These are phyloP conservation scores for Cyphomyrus plagiostoma DNA, from an alignment of 2,113 vertebrate genomes.

Conservation along the genomic window DNA sequence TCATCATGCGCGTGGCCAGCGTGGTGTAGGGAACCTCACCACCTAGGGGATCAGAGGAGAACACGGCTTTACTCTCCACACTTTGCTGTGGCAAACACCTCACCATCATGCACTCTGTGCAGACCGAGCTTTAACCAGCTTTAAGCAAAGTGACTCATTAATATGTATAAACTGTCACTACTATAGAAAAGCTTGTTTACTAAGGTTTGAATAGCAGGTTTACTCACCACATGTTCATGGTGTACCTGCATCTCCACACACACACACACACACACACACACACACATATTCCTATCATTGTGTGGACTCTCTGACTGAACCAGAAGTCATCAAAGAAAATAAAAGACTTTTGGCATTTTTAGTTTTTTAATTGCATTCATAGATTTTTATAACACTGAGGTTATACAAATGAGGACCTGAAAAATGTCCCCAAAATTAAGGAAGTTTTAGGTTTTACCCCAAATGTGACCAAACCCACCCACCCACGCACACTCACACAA, in stretches of 20 bases:
- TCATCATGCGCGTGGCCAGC: constrained; percentile 95
- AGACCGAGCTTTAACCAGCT: background rate
- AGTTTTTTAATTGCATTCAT: no score
- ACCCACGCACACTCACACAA: no score
- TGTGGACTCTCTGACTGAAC: background rate
- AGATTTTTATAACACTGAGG: no score
- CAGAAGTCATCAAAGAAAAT: no score
- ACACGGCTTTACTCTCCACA: background rate
- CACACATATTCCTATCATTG: background rate
- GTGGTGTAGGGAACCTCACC: constrained; percentile 95
- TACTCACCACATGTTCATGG: background rate
- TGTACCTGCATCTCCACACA: background rate
- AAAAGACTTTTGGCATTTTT: no score
- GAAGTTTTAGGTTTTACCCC: background rate
- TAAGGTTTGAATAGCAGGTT: background rate
- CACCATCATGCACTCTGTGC: background rate
- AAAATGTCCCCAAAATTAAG: no score
- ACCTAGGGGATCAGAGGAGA: constrained; percentile 55
- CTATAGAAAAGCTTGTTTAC: background rate
- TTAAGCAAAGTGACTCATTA: background rate
- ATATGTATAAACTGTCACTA: background rate
- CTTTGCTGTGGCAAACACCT: background rate
- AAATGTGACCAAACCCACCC: background rate
- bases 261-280: background rate
- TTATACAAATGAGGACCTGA: no score